Evolutionary conservation across 1,140 invertebrate genomes (phyloP).

Genomic region (Platyura marginata): DNA sequence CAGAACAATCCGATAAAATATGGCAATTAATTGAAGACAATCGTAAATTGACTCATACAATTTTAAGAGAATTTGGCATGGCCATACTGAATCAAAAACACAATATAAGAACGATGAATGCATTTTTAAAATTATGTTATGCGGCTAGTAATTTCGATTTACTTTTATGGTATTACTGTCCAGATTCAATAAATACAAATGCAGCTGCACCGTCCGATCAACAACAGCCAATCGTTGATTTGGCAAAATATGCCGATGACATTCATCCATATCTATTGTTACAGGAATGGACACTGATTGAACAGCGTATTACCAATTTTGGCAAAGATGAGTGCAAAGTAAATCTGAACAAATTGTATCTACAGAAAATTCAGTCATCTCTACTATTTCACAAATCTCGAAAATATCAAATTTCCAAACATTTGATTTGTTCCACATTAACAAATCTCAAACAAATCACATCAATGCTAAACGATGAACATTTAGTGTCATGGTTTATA

Average conservation of each 20-base stretch:
- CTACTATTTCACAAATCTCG: neutral
- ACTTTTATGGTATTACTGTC: slow-evolving; percentile 12
- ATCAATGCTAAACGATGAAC: neutral
- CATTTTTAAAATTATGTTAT: slow-evolving; percentile 15
- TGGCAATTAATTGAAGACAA: slow-evolving; percentile 3
- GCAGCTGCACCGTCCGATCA: too few species aligned
- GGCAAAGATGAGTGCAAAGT: slow-evolving; percentile 13
- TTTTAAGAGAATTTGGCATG: slow-evolving; percentile 12
- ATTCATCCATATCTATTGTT: slow-evolving; percentile 11
- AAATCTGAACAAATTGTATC: slow-evolving; percentile 11
- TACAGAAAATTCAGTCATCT: slow-evolving; percentile 9
- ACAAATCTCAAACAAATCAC: neutral
- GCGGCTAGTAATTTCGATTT: slow-evolving; percentile 11
- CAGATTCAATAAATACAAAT: slow-evolving; percentile 11
- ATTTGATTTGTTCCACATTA: neutral
- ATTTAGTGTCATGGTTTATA: neutral
- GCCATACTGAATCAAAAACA: slow-evolving; percentile 13
- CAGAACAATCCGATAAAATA: slow-evolving; percentile 12
- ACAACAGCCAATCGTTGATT: neutral
- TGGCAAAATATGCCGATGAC: slow-evolving; percentile 2
- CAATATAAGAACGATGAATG: slow-evolving; percentile 15
- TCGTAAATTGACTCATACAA: slow-evolving; percentile 1
- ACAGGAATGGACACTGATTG: slow-evolving; percentile 15
- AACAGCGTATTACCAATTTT: slow-evolving; percentile 18
- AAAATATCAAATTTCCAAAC: neutral